Evolutionary conservation across 1,140 invertebrate genomes (phyloP), one percentile per base, ranked within the genome.

Genomic region (Samia ricini): DNA sequence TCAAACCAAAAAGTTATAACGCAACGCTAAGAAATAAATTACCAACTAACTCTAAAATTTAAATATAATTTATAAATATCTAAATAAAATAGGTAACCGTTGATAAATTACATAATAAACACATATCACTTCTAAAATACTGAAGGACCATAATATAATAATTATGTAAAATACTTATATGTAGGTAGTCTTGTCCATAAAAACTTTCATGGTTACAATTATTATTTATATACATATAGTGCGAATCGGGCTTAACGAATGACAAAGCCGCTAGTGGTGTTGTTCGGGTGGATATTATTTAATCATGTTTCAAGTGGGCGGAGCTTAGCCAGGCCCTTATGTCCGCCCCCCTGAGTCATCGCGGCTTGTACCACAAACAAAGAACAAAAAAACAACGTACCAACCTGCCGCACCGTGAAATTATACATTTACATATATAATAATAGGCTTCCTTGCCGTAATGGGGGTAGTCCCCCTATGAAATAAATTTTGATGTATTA

Each of bases 361-460:
- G 55, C 21, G 22, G 22, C 52, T 55, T 12, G 22, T 12, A n/a
- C 20, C 4, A 10, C 20, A 24, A 21, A 62, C 56, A 63, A 61
- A 63, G 57, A 63, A 61, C 52, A 63, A 60, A 68, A 60, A 42
- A 18, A 42, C 56, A 66, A 50, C 49, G 29, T 26, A 49, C 54
- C 56, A 61, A 61, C 48, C 48, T 52, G 62, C 49, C 59, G 58
- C 49, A 22, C 66, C 66, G 62, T 68, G 62, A 62, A 69, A 69
- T 69, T 64, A 42, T 61, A 60, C 62, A 64, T 64, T 64, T 61
- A 65, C 56, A 69, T 69, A 64, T 56, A 24, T 64, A 69, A 69
- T 65, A 42, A 62, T 24, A 69, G 49, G 59, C 19, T 56, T 19
- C 51, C 29, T 21, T 42, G 33, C 12, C n/a, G 33, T 15, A 15